Base-by-base conservation (phyloP, 2,888 invertebrate species). In the Leptinotarsa peninsularis region DNA sequence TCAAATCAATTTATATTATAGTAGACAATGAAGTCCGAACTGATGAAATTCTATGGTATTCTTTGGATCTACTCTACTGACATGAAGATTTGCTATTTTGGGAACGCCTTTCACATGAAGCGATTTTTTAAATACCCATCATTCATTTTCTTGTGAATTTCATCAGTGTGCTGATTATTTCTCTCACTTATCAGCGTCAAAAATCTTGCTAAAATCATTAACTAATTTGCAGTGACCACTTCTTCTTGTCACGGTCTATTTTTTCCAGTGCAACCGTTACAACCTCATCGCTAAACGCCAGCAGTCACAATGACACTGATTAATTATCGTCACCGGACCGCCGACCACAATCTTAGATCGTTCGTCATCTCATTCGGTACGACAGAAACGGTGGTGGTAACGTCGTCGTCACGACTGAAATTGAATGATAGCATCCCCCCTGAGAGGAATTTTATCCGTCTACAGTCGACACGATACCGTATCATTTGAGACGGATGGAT, bases 311-410 rank as follows among this genome's bases (percentile, higher is more conserved):
- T 67, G 85, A 84, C 84, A 81, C 83, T 84, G 85, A 86, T 86
- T 86, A 86, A 86, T 86, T 80, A 85, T 83, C 78, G 81, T 77
- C 71, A 78, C 77, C 69, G 79, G 80, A 80, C 79, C 81, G 72
- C 80, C 78, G 81, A 80, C 83, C 82, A 81, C 82, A 82, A 82
- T 83, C 82, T 82, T 81, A 79, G 76, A 80, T 79, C 83, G 81
- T 85, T 80, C 82, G 81, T 84, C 85, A 86, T 85, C 82, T 78
- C 72, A 78, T 72, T 74, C 69, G 72, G 72, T 13, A 33, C 71
- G 73, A 63, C 66, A 60, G 56, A 72, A 67, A 50, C 69, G 63
- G 73, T 63, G 75, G 72, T 60, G 56, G 52, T 49, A 33, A 66
- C 43, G 67, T 54, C 71, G 63, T 76, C 74, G 49, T 60, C 73